Percentiles rank a stretch among this genome's conserved stretches.
Evolutionary conservation across 2,888 invertebrate species (phyloP).

Genomic region (Ectemnius lituratus): DNA sequence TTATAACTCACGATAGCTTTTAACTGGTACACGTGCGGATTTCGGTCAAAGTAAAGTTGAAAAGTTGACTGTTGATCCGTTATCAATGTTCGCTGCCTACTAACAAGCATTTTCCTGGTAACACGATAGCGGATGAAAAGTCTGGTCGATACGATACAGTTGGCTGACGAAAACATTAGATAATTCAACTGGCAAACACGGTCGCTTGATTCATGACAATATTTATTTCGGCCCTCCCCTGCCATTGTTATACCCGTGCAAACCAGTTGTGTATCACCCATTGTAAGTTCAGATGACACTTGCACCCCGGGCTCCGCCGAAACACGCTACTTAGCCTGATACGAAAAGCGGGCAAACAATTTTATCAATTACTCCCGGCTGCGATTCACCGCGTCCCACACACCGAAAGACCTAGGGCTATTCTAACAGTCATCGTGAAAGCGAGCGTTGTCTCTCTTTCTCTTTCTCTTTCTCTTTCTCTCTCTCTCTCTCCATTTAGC

Average conservation of each 20-base stretch:
- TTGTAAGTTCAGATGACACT: constrained; percentile 17
- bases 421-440: constrained; percentile 3
- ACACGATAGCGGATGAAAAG: no score
- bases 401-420: constrained; percentile 14
- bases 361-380: constrained; percentile 28
- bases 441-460: constrained; percentile 8
- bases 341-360: constrained; percentile 30
- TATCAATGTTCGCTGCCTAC: no score
- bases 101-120: no score
- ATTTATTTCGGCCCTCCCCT: neutral
- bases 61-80: no score
- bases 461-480: constrained; percentile 6
- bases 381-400: neutral
- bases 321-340: constrained; percentile 5
- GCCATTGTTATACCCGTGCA: constrained; percentile 4
- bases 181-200: neutral
- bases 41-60: no score
- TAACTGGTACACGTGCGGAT: no score
- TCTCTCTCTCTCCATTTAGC: neutral
- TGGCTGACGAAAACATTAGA: neutral
- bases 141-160: no score
- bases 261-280: neutral
- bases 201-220: neutral
- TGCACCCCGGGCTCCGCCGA: constrained; percentile 11
- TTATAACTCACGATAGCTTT: no score